Conservation (phyloP, 2,797 vertebrate genomes). For the Poecilia velifera region DNA sequence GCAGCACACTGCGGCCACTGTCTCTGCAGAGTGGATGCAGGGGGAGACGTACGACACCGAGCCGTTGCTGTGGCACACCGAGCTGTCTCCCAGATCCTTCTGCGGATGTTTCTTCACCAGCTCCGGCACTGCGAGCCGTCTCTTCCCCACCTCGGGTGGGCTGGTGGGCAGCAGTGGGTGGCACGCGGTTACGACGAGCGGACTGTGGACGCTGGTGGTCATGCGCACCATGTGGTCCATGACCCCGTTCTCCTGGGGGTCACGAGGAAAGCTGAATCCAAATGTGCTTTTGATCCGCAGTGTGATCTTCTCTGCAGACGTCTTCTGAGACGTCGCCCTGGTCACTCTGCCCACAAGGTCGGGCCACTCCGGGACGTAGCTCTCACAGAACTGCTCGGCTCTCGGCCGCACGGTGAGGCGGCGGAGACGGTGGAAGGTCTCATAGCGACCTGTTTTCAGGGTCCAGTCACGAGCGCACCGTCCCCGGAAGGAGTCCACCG, state of each 20-base stretch:
- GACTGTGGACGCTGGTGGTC: slow-evolving; percentile 87
- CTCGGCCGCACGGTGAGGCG: slow-evolving; percentile 76
- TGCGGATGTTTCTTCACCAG: slow-evolving; percentile 73
- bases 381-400: slow-evolving; percentile 82
- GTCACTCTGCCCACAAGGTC: slow-evolving; percentile 79
- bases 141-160: slow-evolving; percentile 84
- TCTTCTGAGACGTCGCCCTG: slow-evolving; percentile 75
- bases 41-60: slow-evolving; percentile 54
- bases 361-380: slow-evolving; percentile 84
- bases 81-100: slow-evolving; percentile 52
- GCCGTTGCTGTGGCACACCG: slow-evolving; percentile 69
- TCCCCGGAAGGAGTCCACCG: slow-evolving; percentile 80
- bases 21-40: slow-evolving; percentile 52
- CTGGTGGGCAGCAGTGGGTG: slow-evolving; percentile 84
- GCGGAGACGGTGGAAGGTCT: slow-evolving; percentile 75
- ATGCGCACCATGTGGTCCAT: slow-evolving; percentile 91
- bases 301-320: slow-evolving; percentile 66
- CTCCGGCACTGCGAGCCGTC: slow-evolving; percentile 83
- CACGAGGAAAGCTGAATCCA: slow-evolving; percentile 77
- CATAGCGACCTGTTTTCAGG: slow-evolving; percentile 83
- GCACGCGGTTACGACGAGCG: slow-evolving; percentile 86
- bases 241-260: slow-evolving; percentile 84
- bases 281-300: slow-evolving; percentile 81
- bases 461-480: slow-evolving; percentile 88
- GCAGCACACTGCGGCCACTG: slow-evolving; percentile 37